Evolutionary conservation across 2,113 vertebrate species (phyloP).

Genomic region (Varanus salvator): DNA sequence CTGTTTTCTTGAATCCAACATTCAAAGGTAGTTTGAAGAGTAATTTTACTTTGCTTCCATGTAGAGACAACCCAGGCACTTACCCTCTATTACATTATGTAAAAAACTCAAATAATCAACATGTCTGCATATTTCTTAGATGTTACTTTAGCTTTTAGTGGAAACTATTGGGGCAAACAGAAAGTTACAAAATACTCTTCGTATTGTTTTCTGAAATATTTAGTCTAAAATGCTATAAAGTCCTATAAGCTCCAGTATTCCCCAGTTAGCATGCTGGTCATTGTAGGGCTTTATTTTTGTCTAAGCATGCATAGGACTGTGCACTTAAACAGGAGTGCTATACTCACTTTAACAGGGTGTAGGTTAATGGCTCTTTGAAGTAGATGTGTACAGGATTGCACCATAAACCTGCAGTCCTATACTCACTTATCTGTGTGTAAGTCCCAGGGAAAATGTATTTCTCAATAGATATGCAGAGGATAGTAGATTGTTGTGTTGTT

Average conservation of each 20-base stretch:
- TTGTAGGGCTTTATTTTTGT: too few species aligned
- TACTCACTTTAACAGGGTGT: too few species aligned
- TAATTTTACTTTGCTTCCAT: constrained; percentile 16
- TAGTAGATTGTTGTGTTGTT: neutral
- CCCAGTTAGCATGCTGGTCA: neutral
- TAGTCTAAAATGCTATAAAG: neutral
- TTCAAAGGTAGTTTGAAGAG: constrained; percentile 12
- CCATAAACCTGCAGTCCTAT: neutral
- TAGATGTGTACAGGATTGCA: neutral
- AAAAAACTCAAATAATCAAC: constrained; percentile 41
- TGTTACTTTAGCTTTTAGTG: neutral
- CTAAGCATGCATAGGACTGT: too few species aligned
- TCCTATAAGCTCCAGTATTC: neutral
- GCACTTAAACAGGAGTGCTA: too few species aligned
- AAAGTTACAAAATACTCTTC: neutral
- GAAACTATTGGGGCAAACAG: neutral
- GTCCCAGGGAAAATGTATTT: neutral
- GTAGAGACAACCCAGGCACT: neutral
- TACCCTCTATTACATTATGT: constrained; percentile 6
- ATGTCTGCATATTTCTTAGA: constrained; percentile 3
- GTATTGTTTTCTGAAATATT: neutral
- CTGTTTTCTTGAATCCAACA: accelerated
- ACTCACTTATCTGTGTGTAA: neutral
- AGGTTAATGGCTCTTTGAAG: too few species aligned
- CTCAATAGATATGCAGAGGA: neutral